Evolutionary conservation across 1,140 invertebrate species (phyloP).

Genomic region (Cydia splendana): DNA sequence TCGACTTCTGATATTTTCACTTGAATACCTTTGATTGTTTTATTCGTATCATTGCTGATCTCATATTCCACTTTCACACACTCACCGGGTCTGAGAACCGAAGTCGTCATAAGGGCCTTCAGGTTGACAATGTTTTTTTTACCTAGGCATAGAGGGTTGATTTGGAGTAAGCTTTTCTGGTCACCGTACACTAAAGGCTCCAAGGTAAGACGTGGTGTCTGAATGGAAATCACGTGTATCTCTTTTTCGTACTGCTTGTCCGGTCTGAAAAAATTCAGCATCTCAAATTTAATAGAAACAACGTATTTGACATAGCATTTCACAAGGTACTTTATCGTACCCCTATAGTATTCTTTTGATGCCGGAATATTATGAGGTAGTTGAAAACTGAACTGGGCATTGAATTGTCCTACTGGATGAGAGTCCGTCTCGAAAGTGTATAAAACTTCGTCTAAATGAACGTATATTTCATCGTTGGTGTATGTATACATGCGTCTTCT

Average conservation of each 20-base stretch:
- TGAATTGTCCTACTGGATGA: not conserved
- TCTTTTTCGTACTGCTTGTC: constrained; percentile 32
- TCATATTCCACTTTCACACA: constrained; percentile 32
- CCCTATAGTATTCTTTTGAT: constrained; percentile 13
- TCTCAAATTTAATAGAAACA: constrained; percentile 29
- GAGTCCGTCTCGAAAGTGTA: not conserved
- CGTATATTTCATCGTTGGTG: constrained; percentile 18
- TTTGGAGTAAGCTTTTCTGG: constrained; percentile 29
- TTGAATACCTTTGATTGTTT: constrained; percentile 26
- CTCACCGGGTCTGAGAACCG: constrained; percentile 23
- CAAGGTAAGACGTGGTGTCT: constrained; percentile 23
- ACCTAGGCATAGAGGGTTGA: not conserved
- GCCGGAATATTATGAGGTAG: constrained; percentile 33
- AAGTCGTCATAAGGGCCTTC: constrained; percentile 32
- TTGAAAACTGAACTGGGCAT: constrained; percentile 30
- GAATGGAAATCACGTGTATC: constrained; percentile 18
- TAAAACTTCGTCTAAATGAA: constrained; percentile 29
- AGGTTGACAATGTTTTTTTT: constrained; percentile 24
- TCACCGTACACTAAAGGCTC: constrained; percentile 29
- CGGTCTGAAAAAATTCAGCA: not conserved
- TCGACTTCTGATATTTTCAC: constrained; percentile 31
- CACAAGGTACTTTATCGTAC: not conserved
- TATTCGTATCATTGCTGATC: constrained; percentile 28
- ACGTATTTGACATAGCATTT: constrained; percentile 30
- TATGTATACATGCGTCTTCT: not conserved